Evolutionary conservation across 2,888 invertebrate genomes (phyloP), one percentile per base, ranked within the genome.

Genomic region (Asteroscopus sphinx): DNA sequence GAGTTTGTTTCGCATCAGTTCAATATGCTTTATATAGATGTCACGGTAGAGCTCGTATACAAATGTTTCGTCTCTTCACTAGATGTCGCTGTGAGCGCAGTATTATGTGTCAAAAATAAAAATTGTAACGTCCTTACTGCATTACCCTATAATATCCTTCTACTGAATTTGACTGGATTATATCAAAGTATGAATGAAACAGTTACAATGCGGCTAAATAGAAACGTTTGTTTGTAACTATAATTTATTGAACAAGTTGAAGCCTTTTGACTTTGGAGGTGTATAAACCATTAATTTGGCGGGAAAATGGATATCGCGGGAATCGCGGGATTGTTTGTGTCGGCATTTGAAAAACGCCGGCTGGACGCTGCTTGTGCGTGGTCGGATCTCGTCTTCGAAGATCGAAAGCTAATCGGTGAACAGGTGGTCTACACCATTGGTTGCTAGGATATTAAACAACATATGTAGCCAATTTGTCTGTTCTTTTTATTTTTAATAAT

Each of bases 281-380:
- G 7, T 68, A 28, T 8, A 15, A 8, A 13, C 3, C 16, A 35
- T 44, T 36, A 35, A 79, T 79, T 83, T 83, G 85, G 85, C 86
- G 86, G 75, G 78, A 79, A 79, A 74, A 64, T 52, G 35, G 41
- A 55, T 59, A 61, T 41, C 41, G 58, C 62, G 36, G 67, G 68
- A 69, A 6, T 28, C n/a, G n/a, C n/a, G n/a, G n/a, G n/a, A 7
- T 65, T 71, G 67, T 64, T 69, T 66, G 70, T 59, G 65, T 64
- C 73, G 76, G 76, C 83, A 83, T 83, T 83, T 80, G 76, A 83
- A 85, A 85, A 85, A 80, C 74, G 79, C 84, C 81, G 85, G 80
- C 76, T 82, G 79, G 70, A 77, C 75, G 73, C 55, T 48, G 69
- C 68, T 59, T 64, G 68, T 72, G 74, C 68, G 69, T 58, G 53